Percentiles rank a stretch among this genome's conserved stretches.
phyloP scores from a whole-genome alignment of 35 echinoderm and acorn worm genomes.

The Nesometra sesokonis region DNA sequence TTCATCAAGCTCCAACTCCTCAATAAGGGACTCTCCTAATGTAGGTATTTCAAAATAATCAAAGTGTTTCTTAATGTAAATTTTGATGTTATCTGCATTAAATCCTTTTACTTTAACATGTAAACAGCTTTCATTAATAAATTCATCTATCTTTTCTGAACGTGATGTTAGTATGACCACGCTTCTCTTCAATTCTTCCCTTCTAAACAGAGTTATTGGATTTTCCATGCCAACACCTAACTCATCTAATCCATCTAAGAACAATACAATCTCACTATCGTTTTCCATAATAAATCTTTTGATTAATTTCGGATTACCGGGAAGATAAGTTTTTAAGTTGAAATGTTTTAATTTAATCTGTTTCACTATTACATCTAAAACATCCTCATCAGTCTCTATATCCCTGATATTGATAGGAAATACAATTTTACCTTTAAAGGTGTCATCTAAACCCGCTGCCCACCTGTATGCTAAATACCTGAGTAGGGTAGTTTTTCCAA shows the following conservation, averaged over 20 bases:
- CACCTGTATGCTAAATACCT: neutral
- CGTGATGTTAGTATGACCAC: neutral
- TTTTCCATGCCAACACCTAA: neutral
- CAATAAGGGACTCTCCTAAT: neutral
- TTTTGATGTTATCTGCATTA: neutral
- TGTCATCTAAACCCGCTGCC: neutral
- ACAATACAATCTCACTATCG: neutral
- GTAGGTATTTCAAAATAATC: neutral
- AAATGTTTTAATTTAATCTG: neutral
- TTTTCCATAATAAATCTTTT: neutral
- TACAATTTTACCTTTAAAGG: neutral
- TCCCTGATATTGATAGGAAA: neutral
- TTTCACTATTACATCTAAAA: neutral
- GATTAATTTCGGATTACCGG: neutral
- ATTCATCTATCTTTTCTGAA: neutral
- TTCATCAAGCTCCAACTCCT: neutral
- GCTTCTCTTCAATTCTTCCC: neutral
- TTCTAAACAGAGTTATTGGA: neutral
- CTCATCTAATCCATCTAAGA: neutral
- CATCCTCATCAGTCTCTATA: neutral
- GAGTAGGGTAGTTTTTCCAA: neutral
- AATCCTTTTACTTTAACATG: neutral
- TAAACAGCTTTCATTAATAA: neutral
- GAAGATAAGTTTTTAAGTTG: neutral
- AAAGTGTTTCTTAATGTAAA: neutral